Evolutionary conservation across 2,888 invertebrate genomes (phyloP), one percentile per base, ranked within the genome.

Genomic region (Pomacea canaliculata): DNA sequence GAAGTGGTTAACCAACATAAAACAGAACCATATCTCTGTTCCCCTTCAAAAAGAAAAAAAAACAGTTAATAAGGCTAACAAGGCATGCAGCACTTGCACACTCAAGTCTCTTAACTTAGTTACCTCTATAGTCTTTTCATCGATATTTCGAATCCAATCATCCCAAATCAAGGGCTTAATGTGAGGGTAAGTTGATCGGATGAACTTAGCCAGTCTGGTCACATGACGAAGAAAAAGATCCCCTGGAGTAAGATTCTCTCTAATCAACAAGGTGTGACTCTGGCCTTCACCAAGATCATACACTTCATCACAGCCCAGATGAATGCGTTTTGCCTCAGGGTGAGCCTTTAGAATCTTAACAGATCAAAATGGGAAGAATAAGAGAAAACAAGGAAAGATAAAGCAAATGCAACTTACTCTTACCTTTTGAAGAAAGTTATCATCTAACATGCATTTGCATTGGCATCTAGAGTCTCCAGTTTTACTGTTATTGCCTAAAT

Each of bases 301-400:
- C 37, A 90, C 91, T 90, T 96, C 96, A 88, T 96, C 96, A 67
- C 94, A 94, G 0, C 96, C 96, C 80, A 96, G 93, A 86, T 96
- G 96, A 63, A 96, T 89, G 85, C 93, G 94, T 71, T 93, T 80
- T 7, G 79, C 73, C 27, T 91, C 84, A 0, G 94, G 93, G 89
- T 95, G 95, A 67, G 93, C 92, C 1, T 91, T 91, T 74, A 95
- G 89, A 5, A 92, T 88, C 92, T 80, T 62, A 49, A 48, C 37
- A 66, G 16, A n/a, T 66, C n/a, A n/a, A 66, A 66, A 66, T 66
- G n/a, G 67, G 23, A 66, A 37, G 37, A 37, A 37, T 37, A 5
- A 37, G 5, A 23, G 23, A 23, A 23, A 23, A 23, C 23, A 23
- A 23, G 23, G 23, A 23, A 23, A 23, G 23, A 23, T 23, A 23